Base-by-base conservation (phyloP, 2,888 invertebrate genomes). In the Gymnocheta viridis region DNA sequence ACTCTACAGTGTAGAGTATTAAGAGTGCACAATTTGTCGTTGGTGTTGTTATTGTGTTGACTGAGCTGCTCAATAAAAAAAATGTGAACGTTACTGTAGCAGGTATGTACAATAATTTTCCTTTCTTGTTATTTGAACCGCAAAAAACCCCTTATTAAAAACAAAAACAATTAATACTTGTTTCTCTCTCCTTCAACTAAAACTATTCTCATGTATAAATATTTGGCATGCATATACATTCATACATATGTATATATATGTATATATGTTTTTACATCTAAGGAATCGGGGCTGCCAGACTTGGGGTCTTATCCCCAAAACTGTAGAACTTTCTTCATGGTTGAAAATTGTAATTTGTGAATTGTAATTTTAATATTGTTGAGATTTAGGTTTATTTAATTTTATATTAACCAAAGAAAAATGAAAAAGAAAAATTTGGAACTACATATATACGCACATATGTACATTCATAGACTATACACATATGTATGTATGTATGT, bases 71-170 rank as follows among this genome's bases (percentile, higher is more conserved):
- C 35, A 72, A 10, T 24, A 41, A 54, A 12, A n/a, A 47, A 60
- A 27, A 47, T 54, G 51, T 67, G 62, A 79, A 72, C 66, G 56
- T 81, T 84, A 84, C 80, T 84, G 69, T 62, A 54, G 72, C 82
- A 82, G 84, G 81, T 85, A 85, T 78, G 77, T 84, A 79, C 54
- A 49, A 84, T 58, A 67, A 78, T 78, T 76, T 77, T 70, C 49
- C 44, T 54, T 76, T 54, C 19, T 27, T 66, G 32, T 38, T 72
- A 60, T 17, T 49, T 24, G 9, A 62, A 38, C 32, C 35, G 24
- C 29, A 51, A 69, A 17, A 58, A 78, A 70, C 69, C 69, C 44
- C 69, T 64, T 62, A 41, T 22, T 14, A 67, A 51, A 66, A 22
- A 56, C 35, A 10, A 72, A 44, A 67, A 41, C 22, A 24, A 29